Evolutionary conservation across 1,140 invertebrate species (phyloP), one percentile per base, ranked within the genome.

Genomic region (Heterodera carotae): DNA sequence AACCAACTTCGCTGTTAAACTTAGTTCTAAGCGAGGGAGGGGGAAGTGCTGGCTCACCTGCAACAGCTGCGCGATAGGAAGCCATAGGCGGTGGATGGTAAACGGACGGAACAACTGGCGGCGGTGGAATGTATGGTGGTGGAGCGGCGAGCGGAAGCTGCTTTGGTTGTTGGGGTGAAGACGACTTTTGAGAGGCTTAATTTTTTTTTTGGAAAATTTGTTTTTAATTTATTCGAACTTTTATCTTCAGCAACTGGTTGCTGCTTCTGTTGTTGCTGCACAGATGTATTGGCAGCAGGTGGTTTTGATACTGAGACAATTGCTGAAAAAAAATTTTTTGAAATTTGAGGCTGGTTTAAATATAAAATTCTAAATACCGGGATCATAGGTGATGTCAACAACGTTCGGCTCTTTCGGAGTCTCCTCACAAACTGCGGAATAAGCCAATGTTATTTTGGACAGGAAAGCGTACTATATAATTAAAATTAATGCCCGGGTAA

Each of bases 291-390:
- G 7, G 56, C 27, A 1, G 22, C 34, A 34, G 68, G 29, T 5
- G n/a, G 68, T 15, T 48, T 74, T 10, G 76, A 77, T 15, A 77
- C 68, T 33, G 76, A 77, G n/a, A 77, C 64, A 71, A 77, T 77
- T 5, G 76, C 76, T 75, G 60, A 39, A 70, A 70, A 2, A 36
- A 39, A 2, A 7, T 6, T 0, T 31, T 25, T 2, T 43, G 33
- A n/a, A n/a, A 18, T 33, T 7, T 18, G 34, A 36, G 15, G 2
- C 27, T 18, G 7, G 29, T 36, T 15, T 8, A 5, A 43, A 3
- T 12, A 12, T 18, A 22, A 27, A 70, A 4, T 53, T 53, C 4
- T 12, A 53, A 53, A 18, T 56, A 70, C 69, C 69, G 0, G 71
- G 76, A 64, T 77, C 76, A 59, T 77, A 60, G 18, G 31, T 39